Conservation (phyloP, 2,888 invertebrate species). For the Dryocosmus kuriphilus region DNA sequence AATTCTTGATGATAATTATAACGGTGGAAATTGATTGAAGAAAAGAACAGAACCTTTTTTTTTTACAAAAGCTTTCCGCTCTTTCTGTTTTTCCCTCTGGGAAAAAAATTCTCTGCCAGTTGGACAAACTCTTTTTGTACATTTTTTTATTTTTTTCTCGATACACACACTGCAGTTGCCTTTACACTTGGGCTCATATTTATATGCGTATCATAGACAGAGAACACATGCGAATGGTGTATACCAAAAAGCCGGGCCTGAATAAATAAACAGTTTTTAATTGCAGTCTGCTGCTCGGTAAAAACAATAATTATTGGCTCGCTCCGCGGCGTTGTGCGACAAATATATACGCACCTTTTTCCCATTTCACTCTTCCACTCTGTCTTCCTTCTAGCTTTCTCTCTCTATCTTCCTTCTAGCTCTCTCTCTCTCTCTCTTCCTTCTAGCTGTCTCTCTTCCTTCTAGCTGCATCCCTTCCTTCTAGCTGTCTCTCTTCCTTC, state of each 20-base stretch:
- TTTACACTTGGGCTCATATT: conserved; percentile 41
- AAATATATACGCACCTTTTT: conserved; percentile 58
- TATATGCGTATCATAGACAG: conserved; percentile 43
- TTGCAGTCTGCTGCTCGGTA: conserved; percentile 75
- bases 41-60: neutral
- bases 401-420: no score
- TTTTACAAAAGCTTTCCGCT: neutral
- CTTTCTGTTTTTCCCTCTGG: neutral
- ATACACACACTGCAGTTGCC: conserved; percentile 18
- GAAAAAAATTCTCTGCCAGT: conserved; percentile 8
- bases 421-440: no score
- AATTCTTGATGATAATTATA: neutral
- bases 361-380: no score
- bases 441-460: no score
- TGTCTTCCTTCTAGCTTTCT: no score
- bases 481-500: no score
- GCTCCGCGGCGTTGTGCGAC: conserved; percentile 65
- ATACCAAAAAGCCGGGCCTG: conserved; percentile 75
- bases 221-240: conserved; percentile 48
- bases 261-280: conserved; percentile 78
- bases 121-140: conserved; percentile 18
- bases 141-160: neutral
- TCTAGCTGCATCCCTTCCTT: no score
- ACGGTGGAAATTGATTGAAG: neutral
- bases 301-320: conserved; percentile 77